Base-by-base conservation (phyloP, 2,888 invertebrate genomes). In the Synanthedon tipuliformis region DNA sequence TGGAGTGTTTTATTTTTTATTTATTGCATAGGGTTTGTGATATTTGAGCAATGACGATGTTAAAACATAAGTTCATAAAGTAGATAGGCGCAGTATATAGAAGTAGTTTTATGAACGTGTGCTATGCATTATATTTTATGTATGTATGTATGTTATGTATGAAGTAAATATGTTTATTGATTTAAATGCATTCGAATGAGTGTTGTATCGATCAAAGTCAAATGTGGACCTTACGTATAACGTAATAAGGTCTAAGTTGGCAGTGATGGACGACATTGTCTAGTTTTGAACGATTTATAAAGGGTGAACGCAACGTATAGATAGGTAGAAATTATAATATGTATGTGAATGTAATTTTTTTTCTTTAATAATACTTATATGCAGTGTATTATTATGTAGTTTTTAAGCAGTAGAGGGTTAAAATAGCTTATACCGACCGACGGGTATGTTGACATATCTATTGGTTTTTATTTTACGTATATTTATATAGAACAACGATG, bases 291-390 rank as follows among this genome's bases (percentile, higher is more conserved):
- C 58, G 55, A 63, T 56, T 61, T 65, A 65, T 56, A 53, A 50
- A 55, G 64, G 63, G 62, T 63, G 63, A 63, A 63, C 61, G 69
- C 65, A 63, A 66, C 65, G 80, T 80, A n/a, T n/a, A 80, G 81
- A 78, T 75, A 84, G 84, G 84, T 84, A 85, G 85, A 83, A 84
- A 83, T 83, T 84, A 82, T n/a, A n/a, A n/a, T n/a, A n/a, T 82
- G 82, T 80, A 79, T 79, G 78, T 78, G 78, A 69, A 73, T 75
- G 73, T 70, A 62, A 57, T 61, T 51, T 48, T 62, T 63, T 16
- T 65, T 66, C 57, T 60, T 59, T 61, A 61, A 57, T 61, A 63
- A 61, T 66, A 62, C 62, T 61, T 63, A 15, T 45, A 63, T 61
- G 51, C 56, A 61, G 58, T 60, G 61, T 53, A 53, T 61, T 63